These are phyloP conservation scores for Drosophila prosaltans DNA, from an alignment of 1,140 invertebrate species.

Conservation along the genomic window DNA sequence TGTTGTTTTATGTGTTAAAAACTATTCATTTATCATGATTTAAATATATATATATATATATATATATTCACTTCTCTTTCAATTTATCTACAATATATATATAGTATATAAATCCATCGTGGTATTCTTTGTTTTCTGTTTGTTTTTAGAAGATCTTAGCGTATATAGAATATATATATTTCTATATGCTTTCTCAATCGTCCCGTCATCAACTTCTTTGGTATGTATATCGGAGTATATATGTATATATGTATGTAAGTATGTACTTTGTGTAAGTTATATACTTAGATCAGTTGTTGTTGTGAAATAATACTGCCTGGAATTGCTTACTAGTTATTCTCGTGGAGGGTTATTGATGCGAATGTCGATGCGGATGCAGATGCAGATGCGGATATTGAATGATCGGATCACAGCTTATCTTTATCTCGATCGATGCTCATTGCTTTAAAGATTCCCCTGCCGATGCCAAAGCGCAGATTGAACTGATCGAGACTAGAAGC, in stretches of 20 bases:
- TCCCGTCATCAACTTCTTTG: no score
- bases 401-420: slow-evolving; percentile 83
- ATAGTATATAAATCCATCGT: slow-evolving; percentile 24
- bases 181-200: background rate
- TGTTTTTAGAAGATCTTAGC: slow-evolving; percentile 21
- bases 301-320: slow-evolving; percentile 55
- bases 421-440: slow-evolving; percentile 83
- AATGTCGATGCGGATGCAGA: background rate
- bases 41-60: slow-evolving; percentile 10
- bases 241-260: slow-evolving; percentile 20
- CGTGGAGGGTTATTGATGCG: slow-evolving; percentile 11
- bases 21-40: slow-evolving; percentile 14
- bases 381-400: slow-evolving; percentile 1
- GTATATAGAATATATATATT: slow-evolving; percentile 27
- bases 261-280: slow-evolving; percentile 17
- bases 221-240: slow-evolving; percentile 54
- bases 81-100: slow-evolving; percentile 7
- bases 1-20: slow-evolving; percentile 30
- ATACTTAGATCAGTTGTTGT: slow-evolving; percentile 28
- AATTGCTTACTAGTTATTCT: slow-evolving; percentile 53
- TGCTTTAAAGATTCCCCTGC: slow-evolving; percentile 79
- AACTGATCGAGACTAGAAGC: slow-evolving; percentile 82
- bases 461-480: slow-evolving; percentile 77
- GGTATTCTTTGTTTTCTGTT: slow-evolving; percentile 1
- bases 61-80: slow-evolving; percentile 3